Evolutionary conservation across 2,797 vertebrate species (phyloP).

Genomic region (Triplophysa bombifrons): DNA sequence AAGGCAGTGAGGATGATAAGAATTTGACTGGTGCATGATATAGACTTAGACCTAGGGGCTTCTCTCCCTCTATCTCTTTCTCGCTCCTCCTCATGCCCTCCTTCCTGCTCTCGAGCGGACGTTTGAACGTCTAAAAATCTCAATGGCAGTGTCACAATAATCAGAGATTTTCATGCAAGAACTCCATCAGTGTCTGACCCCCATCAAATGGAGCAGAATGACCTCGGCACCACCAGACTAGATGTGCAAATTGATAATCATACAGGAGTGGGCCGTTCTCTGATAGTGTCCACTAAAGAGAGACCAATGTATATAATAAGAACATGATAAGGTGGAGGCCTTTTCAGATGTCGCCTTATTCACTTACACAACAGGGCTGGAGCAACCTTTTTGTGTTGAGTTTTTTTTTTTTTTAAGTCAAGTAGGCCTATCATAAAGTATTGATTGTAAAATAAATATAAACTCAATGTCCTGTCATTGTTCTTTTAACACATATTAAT

Average conservation of each 20-base stretch:
- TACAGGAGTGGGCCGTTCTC: conserved; percentile 5
- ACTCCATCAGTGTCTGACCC: conserved; percentile 36
- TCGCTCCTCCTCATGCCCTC: conserved; percentile 15
- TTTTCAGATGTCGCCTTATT: background rate
- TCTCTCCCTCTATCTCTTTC: background rate
- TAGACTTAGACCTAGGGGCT: conserved; percentile 50
- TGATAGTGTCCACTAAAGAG: background rate
- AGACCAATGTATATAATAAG: conserved; percentile 11
- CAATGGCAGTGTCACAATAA: conserved; percentile 34
- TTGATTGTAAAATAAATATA: too few species aligned
- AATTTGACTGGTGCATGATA: conserved; percentile 63
- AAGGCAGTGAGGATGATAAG: conserved; percentile 69
- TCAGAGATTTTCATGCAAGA: conserved; percentile 30
- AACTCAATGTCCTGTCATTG: background rate
- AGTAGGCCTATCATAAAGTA: too few species aligned
- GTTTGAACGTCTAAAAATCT: conserved; percentile 36
- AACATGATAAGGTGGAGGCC: background rate
- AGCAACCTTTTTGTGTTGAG: too few species aligned
- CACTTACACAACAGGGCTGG: too few species aligned
- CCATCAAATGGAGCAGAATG: conserved; percentile 19
- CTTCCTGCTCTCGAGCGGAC: conserved; percentile 11
- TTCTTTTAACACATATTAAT: background rate
- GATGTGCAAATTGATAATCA: conserved; percentile 15
- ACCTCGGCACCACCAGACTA: background rate
- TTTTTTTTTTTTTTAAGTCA: too few species aligned